Evolutionary conservation across 2,113 vertebrate genomes (phyloP).

Genomic region (Tylochromis polylepis): DNA sequence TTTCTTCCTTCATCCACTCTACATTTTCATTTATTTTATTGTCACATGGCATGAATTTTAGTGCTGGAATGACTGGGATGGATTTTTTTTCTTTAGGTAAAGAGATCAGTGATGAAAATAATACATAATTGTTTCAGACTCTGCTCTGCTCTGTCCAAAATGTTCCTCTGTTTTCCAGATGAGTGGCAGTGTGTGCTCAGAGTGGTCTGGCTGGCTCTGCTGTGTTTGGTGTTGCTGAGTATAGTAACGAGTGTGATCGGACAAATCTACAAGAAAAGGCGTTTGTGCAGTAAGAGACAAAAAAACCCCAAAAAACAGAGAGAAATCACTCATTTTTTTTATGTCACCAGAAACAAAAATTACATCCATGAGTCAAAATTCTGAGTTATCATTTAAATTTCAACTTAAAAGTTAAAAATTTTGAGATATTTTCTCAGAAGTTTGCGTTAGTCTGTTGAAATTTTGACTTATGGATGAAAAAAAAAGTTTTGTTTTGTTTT

Average conservation of each 20-base stretch:
- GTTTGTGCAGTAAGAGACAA: slow-evolving; percentile 16
- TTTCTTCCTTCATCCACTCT: not conserved
- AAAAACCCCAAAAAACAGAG: not conserved
- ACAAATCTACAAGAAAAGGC: not conserved
- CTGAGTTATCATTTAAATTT: not conserved
- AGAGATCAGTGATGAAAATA: not conserved
- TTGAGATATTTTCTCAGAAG: not conserved
- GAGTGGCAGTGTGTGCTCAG: slow-evolving; percentile 38
- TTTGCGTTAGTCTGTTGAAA: not conserved
- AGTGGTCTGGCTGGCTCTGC: slow-evolving; percentile 51
- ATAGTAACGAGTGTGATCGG: slow-evolving; percentile 4
- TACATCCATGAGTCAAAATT: not conserved
- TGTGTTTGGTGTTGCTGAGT: slow-evolving; percentile 42
- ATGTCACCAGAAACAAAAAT: not conserved
- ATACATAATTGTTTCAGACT: not conserved
- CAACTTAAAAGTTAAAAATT: not conserved
- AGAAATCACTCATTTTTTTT: not conserved
- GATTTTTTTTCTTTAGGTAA: not conserved
- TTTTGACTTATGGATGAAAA: not conserved
- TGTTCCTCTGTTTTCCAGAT: slow-evolving; percentile 1
- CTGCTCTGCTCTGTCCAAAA: not conserved
- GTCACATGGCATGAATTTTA: not conserved
- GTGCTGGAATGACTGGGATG: not conserved
- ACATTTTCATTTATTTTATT: not conserved
- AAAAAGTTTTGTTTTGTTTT: not conserved